Evolutionary conservation across 1,140 invertebrate species (phyloP), one percentile per base, ranked within the genome.

Genomic region (Heliconius congener): DNA sequence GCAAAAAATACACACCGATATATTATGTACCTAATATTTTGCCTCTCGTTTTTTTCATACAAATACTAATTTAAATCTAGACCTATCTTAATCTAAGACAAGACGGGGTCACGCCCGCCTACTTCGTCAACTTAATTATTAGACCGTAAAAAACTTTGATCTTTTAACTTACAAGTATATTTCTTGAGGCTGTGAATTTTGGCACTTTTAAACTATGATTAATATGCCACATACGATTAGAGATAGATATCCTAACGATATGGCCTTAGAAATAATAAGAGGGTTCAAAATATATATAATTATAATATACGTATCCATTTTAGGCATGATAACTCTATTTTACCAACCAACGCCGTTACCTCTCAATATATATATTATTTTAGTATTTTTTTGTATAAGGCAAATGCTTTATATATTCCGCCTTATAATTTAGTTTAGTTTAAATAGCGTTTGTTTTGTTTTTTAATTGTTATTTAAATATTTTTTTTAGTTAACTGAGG

Each of bases 1-100:
- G 60, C 30, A 66, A 66, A 66, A 66, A 66, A 66, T 57, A 8
- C 9, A 66, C 9, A 66, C 27, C 11, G 3, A 66, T 66, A 30
- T 30, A 2, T 30, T 30, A 66, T 60, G n/a, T n/a, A 60, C 27
- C 23, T 66, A 66, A 66, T 30, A 66, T 66, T 66, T 30, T 27
- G 27, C 74, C 66, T 76, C 57, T 66, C 74, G 73, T 46, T 19
- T 70, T 46, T 39, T 34, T 34, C n/a, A 23, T 16, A 72, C 73
- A 79, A 71, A 76, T 57, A 75, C 66, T 76, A 76, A 79, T 79
- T 71, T 76, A 79, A 30, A 39, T 79, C 66, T 79, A 79, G 78
- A 79, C 70, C 73, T 71, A 76, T 75, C 73, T 76, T 76, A 72
- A 76, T 75, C 74, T 52, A 23, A 74, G 73, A 74, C 75, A 74